Conservation (phyloP, 2,113 vertebrate genomes). For the Centropus bengalensis region DNA sequence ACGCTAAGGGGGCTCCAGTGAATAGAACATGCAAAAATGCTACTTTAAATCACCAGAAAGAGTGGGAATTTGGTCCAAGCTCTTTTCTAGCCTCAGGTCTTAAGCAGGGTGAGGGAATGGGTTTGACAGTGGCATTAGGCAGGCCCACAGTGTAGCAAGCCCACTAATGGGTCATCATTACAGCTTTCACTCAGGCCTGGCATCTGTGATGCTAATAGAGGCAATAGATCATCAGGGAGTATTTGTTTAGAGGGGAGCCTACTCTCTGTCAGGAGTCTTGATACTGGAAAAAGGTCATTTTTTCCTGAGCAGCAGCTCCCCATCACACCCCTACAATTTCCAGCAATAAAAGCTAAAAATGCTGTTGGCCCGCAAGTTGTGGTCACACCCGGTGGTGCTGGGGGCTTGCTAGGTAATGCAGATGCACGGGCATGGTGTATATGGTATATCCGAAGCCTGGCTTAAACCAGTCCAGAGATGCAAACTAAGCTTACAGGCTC, state of each 20-base stretch:
- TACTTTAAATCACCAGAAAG: conserved; percentile 36
- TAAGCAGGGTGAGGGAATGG: conserved; percentile 12
- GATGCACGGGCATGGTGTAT: neutral
- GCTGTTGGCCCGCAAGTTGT: neutral
- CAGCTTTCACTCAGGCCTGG: conserved; percentile 13
- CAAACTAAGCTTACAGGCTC: neutral
- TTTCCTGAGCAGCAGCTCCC: neutral
- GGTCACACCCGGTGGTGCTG: neutral
- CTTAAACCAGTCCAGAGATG: neutral
- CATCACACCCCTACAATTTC: neutral
- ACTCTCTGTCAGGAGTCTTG: neutral
- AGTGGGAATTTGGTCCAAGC: conserved; percentile 25
- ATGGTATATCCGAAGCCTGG: neutral
- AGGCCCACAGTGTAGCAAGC: neutral
- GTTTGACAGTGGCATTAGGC: conserved; percentile 12
- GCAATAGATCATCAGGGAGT: conserved; percentile 9
- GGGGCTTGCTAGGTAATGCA: neutral
- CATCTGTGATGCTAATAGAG: neutral
- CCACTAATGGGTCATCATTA: neutral
- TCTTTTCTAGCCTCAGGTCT: conserved; percentile 9
- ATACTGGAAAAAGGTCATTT: neutral
- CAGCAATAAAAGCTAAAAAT: neutral
- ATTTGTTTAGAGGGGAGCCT: neutral
- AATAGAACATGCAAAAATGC: conserved; percentile 20
- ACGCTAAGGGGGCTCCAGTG: neutral